Conservation (phyloP, 2,113 vertebrate genomes). For the Oceanodroma tethys region DNA sequence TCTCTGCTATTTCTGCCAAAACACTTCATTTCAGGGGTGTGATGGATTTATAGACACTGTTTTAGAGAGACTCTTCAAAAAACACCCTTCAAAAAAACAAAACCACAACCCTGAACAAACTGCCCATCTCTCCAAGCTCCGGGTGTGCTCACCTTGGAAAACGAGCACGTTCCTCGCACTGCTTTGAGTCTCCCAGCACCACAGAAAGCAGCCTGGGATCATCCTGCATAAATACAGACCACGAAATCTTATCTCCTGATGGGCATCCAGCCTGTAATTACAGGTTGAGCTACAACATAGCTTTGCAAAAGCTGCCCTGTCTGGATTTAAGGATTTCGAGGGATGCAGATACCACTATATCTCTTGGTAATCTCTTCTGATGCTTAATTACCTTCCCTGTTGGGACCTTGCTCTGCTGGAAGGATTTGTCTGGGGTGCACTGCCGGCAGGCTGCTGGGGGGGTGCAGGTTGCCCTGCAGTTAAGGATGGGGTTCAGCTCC, state of each 20-base stretch:
- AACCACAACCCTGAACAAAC: background rate
- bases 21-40: background rate
- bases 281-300: background rate
- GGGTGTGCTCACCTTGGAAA: background rate
- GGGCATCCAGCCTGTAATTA: background rate
- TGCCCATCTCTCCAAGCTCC: background rate
- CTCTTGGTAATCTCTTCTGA: background rate
- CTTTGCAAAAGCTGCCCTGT: background rate
- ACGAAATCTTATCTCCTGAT: background rate
- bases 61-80: background rate
- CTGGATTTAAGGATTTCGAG: background rate
- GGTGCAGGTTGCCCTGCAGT: background rate
- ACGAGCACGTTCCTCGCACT: fast-evolving
- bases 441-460: background rate
- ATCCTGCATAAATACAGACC: background rate
- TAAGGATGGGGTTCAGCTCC: background rate
- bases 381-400: background rate
- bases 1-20: background rate
- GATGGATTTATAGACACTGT: background rate
- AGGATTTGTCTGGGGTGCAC: background rate
- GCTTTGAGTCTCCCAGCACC: background rate
- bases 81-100: background rate
- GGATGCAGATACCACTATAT: background rate
- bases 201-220: background rate
- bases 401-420: background rate